These are phyloP conservation scores for Mesochorus sp. DNA, from an alignment of 2,888 invertebrate species.

Conservation along the genomic window DNA sequence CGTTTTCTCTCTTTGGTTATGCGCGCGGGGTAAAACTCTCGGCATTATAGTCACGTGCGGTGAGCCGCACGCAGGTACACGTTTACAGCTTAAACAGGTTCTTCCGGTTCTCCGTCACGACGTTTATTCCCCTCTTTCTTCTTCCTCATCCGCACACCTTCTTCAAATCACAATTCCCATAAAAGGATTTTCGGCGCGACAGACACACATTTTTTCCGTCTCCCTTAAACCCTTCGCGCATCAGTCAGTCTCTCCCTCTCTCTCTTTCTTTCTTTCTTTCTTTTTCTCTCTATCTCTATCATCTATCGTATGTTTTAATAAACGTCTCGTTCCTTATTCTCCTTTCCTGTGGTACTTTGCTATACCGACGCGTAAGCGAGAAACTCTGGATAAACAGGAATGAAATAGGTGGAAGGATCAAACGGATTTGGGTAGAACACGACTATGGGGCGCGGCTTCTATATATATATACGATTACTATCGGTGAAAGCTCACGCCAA, in stretches of 20 bases:
- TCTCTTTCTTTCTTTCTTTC: too few species aligned
- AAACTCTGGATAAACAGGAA: background rate
- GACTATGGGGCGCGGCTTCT: background rate
- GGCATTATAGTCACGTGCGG: conserved; percentile 76
- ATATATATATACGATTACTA: background rate
- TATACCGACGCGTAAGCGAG: too few species aligned
- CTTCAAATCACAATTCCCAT: conserved; percentile 39
- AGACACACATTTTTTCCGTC: background rate
- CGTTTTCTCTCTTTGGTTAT: background rate
- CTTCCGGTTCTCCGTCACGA: conserved; percentile 63
- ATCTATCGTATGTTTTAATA: background rate
- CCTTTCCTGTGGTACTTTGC: too few species aligned
- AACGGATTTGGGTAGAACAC: conserved; percentile 37
- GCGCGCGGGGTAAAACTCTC: conserved; percentile 52
- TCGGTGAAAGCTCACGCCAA: conserved; percentile 13
- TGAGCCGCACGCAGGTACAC: conserved; percentile 64
- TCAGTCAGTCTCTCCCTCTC: background rate
- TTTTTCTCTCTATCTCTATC: too few species aligned
- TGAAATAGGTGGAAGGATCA: conserved; percentile 14
- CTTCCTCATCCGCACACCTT: conserved; percentile 7
- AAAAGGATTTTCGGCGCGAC: conserved; percentile 28
- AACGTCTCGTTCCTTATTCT: too few species aligned
- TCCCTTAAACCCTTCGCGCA: background rate
- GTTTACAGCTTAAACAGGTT: conserved; percentile 67
- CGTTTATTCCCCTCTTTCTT: conserved; percentile 23